Evolutionary conservation across 1,140 invertebrate genomes (phyloP), one percentile per base, ranked within the genome.

Genomic region (Diachasma alloeum): DNA sequence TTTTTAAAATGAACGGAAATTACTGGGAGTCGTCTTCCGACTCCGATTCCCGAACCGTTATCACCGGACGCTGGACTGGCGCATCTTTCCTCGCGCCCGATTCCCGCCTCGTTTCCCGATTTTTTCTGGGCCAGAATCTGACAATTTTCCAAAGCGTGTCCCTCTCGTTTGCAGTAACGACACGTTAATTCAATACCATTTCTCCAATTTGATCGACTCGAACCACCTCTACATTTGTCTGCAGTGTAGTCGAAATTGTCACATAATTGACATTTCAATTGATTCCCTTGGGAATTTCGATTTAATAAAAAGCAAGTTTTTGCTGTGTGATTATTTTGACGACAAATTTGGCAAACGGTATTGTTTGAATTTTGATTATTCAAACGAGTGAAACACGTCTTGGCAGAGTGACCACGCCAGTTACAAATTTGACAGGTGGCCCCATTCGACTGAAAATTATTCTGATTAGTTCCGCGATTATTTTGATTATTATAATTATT

Each of bases 341-440:
- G n/a, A 42, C 75, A 71, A 26, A 76, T 31, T 26, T 76, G 75
- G 15, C 74, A 63, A 44, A 26, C 26, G 8, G 8, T 13, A 8
- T 69, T 68, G 17, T 17, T n/a, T 53, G 19, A 74, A 17, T 42
- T 53, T 22, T 36, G 42, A 53, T 17, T 53, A 70, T 59, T 9
- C 72, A 42, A 26, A 24, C 66, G 26, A 15, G 17, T 37, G 8
- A 42, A 37, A 44, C 72, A 74, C 56, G 26, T 63, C 66, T 66
- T 66, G 3, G 72, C 72, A 10, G 37, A 63, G 42, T 74, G 72
- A 36, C 72, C 72, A 3, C 39, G 5, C 11, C 17, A 42, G 10
- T 74, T 24, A 19, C 56, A 74, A 63, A 66, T 1, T 42, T 74
- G 72, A 74, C 72, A 74, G 4, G 9, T 59, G 1, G 6, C n/a